Evolutionary conservation across 1,140 invertebrate genomes (phyloP).

Genomic region (Solen grandis): DNA sequence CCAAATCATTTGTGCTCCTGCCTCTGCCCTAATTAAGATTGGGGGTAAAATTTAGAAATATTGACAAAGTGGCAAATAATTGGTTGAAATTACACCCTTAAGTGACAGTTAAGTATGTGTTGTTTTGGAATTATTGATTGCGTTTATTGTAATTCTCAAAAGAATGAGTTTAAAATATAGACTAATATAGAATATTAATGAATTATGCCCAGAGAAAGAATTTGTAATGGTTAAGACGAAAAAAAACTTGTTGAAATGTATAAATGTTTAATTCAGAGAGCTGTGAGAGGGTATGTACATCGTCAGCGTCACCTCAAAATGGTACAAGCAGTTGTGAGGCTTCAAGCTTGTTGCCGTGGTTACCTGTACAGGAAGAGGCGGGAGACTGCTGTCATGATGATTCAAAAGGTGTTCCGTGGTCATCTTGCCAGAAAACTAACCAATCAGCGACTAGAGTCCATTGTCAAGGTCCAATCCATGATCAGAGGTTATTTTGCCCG

Average conservation of each 20-base stretch:
- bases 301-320: slow-evolving; percentile 14
- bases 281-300: slow-evolving; percentile 22
- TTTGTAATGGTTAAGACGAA: too few species aligned
- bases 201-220: too few species aligned
- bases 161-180: too few species aligned
- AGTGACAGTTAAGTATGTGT: too few species aligned
- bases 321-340: slow-evolving; percentile 19
- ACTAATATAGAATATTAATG: too few species aligned
- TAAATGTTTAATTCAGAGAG: slow-evolving; percentile 18
- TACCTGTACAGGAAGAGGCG: slow-evolving; percentile 35
- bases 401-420: slow-evolving; percentile 57
- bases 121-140: too few species aligned
- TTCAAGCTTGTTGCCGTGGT: slow-evolving; percentile 48
- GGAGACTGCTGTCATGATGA: slow-evolving; percentile 45
- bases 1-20: too few species aligned
- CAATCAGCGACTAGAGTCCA: background rate
- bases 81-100: too few species aligned
- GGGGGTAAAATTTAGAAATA: too few species aligned
- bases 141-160: too few species aligned
- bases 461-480: slow-evolving; percentile 45
- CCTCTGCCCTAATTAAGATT: too few species aligned
- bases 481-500: slow-evolving; percentile 19
- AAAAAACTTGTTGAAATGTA: background rate
- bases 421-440: background rate
- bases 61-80: too few species aligned